phyloP scores from a whole-genome alignment of 2,888 invertebrate genomes.

The Reticulitermes lucifugus region DNA sequence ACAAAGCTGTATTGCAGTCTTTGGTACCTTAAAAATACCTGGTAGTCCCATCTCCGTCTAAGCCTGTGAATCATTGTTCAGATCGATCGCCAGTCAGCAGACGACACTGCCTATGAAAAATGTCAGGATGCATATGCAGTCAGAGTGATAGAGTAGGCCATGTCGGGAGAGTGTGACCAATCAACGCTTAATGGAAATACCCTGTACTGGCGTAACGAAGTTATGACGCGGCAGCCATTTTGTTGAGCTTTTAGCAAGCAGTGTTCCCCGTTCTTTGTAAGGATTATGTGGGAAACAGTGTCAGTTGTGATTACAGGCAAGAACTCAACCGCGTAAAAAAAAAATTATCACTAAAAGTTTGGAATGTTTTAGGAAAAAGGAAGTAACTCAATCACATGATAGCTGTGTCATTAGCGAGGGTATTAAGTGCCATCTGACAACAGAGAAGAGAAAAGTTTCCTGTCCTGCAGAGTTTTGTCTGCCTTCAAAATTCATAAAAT shows the following conservation, averaged over 20 bases:
- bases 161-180: slow-evolving; percentile 23
- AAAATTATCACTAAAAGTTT: slow-evolving; percentile 20
- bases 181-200: slow-evolving; percentile 46
- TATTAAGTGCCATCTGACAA: no score
- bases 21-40: no score
- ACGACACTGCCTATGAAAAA: background rate
- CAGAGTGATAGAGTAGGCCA: slow-evolving; percentile 1
- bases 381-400: background rate
- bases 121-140: slow-evolving; percentile 7
- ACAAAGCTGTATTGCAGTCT: no score
- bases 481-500: no score
- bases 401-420: background rate
- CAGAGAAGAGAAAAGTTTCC: no score
- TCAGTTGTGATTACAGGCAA: slow-evolving; percentile 26
- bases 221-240: slow-evolving; percentile 45
- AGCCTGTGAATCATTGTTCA: background rate
- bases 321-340: background rate
- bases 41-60: no score
- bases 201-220: slow-evolving; percentile 45
- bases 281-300: slow-evolving; percentile 39
- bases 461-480: no score
- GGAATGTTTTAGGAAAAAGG: background rate
- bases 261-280: slow-evolving; percentile 17
- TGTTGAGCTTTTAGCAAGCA: slow-evolving; percentile 43
- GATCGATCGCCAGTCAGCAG: background rate